These are phyloP conservation scores for Oryzias dopingdopingensis DNA, from an alignment of 2,797 vertebrate genomes.

Conservation along the genomic window DNA sequence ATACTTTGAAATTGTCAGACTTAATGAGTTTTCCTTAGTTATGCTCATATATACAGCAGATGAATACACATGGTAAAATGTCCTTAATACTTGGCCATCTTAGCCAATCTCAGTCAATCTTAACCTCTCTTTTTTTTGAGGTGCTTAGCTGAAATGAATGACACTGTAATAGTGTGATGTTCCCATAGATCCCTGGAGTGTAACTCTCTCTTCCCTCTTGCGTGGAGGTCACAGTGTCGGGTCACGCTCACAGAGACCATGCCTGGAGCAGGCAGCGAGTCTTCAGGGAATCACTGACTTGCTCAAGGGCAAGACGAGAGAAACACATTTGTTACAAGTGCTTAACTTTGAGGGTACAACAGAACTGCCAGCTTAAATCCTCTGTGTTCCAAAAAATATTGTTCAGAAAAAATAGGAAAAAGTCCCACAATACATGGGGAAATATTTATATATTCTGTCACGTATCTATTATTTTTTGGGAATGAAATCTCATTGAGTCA, in stretches of 20 bases:
- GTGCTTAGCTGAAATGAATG: constrained; percentile 24
- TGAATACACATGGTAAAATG: no score
- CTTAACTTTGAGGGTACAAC: constrained; percentile 16
- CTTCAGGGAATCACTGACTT: constrained; percentile 45
- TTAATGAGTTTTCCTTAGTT: no score
- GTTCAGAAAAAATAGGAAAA: constrained; percentile 38
- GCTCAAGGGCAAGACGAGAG: constrained; percentile 64
- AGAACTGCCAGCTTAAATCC: constrained; percentile 23
- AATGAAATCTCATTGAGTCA: constrained; percentile 17
- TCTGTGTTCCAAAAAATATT: constrained; percentile 26
- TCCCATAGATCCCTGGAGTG: constrained; percentile 53
- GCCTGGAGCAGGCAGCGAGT: constrained; percentile 41
- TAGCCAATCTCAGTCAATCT: constrained; percentile 15
- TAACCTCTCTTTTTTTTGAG: constrained; percentile 15
- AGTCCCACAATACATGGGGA: constrained; percentile 6
- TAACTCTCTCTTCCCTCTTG: constrained; percentile 51
- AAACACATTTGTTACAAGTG: constrained; percentile 26
- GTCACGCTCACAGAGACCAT: constrained; percentile 51
- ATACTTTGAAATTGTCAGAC: no score
- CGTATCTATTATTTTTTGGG: not conserved
- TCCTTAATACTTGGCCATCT: no score
- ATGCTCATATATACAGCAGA: no score
- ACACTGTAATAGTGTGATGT: constrained; percentile 34
- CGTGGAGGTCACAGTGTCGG: constrained; percentile 44
- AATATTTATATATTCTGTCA: constrained; percentile 1